Evolutionary conservation across 2,113 vertebrate genomes (phyloP), one percentile per base, ranked within the genome.

Genomic region (Ptilonorhynchus violaceus): DNA sequence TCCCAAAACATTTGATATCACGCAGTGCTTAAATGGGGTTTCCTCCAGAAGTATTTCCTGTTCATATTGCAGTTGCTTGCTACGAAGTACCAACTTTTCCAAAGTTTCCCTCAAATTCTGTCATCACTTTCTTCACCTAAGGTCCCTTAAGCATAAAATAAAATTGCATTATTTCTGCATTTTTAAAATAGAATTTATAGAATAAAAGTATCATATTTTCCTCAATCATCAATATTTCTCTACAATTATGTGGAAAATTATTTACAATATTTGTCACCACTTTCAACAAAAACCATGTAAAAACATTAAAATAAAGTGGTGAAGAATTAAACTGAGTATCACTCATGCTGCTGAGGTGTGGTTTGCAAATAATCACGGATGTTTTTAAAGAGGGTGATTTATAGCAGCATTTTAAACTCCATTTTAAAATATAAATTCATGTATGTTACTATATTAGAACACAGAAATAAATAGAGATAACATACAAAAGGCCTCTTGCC

Each of bases 281-380:
- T 66, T 94, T 83, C 55, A 89, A 77, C 28, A 85, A 68, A 86
- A 70, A 79, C 16, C 73, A 86, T 10, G 37, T 37, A 84, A 58
- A 64, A 92, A 42, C 33, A 96, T 52, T 62, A 94, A 89, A 96
- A 96, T 73, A 77, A 81, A 97, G 90, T 87, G 63, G 25, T 80
- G 97, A 96, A 93, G 15, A 97, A 95, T 92, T 83, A 97, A 97
- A 96, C 73, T 90, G 82, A 96, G 11, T 69, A 97, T 67, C 70
- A 85, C 35, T 49, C n/a, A 83, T 67, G 75, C 49, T 86, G 69
- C 72, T 81, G 47, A 93, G 78, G 56, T 79, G 35, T 59, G 39
- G 75, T 78, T 92, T 92, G 59, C 68, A 97, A 95, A 88, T 84
- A 97, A 92, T 93, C 92, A 88, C 39, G 64, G 18, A 15, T 79